Conservation (phyloP, 2,113 vertebrate species). For the Semnopithecus entellus region DNA sequence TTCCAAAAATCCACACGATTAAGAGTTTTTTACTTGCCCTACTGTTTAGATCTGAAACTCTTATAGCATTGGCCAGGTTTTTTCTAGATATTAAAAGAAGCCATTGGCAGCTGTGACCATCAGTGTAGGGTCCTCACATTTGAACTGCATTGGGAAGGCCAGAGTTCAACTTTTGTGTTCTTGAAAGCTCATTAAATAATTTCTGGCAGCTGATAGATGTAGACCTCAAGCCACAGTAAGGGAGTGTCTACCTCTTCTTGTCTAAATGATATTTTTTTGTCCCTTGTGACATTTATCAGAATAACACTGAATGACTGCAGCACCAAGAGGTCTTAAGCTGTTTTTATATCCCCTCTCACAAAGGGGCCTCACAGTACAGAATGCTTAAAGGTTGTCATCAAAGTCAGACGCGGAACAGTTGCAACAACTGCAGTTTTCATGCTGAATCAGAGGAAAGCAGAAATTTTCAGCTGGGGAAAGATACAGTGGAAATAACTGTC, state of each 20-base stretch:
- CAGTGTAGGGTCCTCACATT: constrained; percentile 53
- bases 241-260: constrained; percentile 52
- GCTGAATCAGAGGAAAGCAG: constrained; percentile 61
- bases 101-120: constrained; percentile 45
- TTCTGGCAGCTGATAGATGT: constrained; percentile 73
- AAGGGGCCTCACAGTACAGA: constrained; percentile 17
- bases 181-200: constrained; percentile 81
- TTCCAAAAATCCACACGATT: neutral
- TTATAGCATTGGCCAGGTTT: constrained; percentile 33
- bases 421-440: constrained; percentile 6
- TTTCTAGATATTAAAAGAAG: constrained; percentile 52
- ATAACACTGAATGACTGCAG: constrained; percentile 8
- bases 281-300: constrained; percentile 71
- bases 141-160: constrained; percentile 69
- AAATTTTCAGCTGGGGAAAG: neutral
- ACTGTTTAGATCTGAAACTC: constrained; percentile 40
- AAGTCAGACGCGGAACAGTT: constrained; percentile 46
- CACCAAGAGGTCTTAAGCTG: constrained; percentile 32
- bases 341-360: constrained; percentile 34
- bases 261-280: constrained; percentile 59
- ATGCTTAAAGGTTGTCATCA: constrained; percentile 49
- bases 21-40: constrained; percentile 21
- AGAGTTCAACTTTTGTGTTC: constrained; percentile 76
- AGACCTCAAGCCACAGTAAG: constrained; percentile 47
- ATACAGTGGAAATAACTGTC: neutral